Evolutionary conservation across 2,113 vertebrate genomes (phyloP), one percentile per base, ranked within the genome.

Genomic region (Mionectes macconnelli): DNA sequence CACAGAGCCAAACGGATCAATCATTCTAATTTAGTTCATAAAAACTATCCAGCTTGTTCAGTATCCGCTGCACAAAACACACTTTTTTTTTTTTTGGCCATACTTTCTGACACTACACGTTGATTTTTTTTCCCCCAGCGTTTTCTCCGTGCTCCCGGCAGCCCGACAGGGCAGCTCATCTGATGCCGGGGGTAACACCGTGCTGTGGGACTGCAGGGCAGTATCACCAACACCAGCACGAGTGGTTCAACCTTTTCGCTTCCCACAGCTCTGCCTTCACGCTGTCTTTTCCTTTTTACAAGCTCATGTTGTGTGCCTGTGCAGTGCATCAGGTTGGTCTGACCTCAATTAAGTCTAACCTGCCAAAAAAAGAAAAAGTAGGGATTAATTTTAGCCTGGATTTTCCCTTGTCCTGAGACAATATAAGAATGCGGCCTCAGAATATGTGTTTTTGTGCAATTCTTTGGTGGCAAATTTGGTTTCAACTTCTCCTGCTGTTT

Each of bases 71-170:
- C 4, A 17, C 42, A 13, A 35, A 52, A 57, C 22, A 23, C 18
- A 1, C 2, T 33, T 6, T 0, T 14, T 25, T 40, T n/a, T 74
- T 49, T 59, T n/a, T n/a, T n/a, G n/a, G 20, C 68, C 14, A 0
- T 15, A 2, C n/a, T 7, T 80, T 62, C 52, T 11, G n/a, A 49
- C 59, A 10, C 25, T 3, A 1, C 9, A 15, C 7, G 1, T 33
- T 70, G 52, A 14, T 70, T 68, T 33, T 14, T n/a, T n/a, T n/a
- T n/a, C n/a, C 2, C 8, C 24, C 4, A 1, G 10, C 49, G 35
- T 50, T 63, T 39, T 27, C 73, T 18, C 33, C 1, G 31, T 6
- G 24, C 7, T 35, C 5, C 27, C 62, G 3, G 69, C 78, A 1
- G 63, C 5, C 27, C 56, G 2, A 64, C 74, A 1, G 53, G 2